Evolutionary conservation across 2,888 invertebrate species (phyloP).

Genomic region (Thelaira solivaga): DNA sequence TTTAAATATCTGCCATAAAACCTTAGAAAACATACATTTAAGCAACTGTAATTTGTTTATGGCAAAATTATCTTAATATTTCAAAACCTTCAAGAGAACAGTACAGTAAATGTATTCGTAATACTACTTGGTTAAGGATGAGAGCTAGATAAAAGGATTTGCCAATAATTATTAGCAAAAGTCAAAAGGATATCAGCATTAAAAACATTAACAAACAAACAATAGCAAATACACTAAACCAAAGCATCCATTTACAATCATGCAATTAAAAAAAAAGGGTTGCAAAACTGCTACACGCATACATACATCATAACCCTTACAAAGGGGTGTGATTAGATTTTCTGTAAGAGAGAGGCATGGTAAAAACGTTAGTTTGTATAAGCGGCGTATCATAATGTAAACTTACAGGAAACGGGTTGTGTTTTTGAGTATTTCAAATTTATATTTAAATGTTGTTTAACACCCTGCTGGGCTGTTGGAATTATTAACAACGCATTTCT

Average conservation of each 20-base stretch:
- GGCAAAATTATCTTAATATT: conserved; percentile 38
- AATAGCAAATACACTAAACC: background rate
- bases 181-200: conserved; percentile 59
- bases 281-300: background rate
- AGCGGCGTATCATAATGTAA: conserved; percentile 5
- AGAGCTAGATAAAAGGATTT: conserved; percentile 59
- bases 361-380: background rate
- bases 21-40: background rate
- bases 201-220: conserved; percentile 51
- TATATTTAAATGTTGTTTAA: conserved; percentile 34
- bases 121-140: conserved; percentile 25
- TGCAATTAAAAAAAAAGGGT: conserved; percentile 40
- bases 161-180: conserved; percentile 61
- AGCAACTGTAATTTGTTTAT: background rate
- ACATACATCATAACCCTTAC: background rate
- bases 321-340: conserved; percentile 53
- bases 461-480: conserved; percentile 51
- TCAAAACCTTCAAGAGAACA: conserved; percentile 29
- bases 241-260: background rate
- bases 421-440: conserved; percentile 24
- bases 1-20: too few species aligned
- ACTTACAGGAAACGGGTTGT: conserved; percentile 38
- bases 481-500: conserved; percentile 56
- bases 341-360: background rate
- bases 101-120: background rate